These are phyloP conservation scores for Piaya cayana DNA, from an alignment of 2,113 vertebrate genomes.

Conservation along the genomic window DNA sequence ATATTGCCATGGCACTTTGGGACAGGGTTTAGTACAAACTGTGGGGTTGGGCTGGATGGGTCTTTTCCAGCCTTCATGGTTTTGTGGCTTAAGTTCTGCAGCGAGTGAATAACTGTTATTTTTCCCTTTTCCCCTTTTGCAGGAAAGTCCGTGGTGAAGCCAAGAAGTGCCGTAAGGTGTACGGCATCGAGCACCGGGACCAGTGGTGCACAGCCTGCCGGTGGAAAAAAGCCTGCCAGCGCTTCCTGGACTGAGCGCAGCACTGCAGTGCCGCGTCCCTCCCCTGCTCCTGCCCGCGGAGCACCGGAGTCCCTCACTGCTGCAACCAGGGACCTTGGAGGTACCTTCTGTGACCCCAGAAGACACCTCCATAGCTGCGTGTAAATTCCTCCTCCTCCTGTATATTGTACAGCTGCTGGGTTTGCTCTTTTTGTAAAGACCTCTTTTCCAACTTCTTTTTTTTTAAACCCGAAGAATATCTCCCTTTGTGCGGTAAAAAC, in stretches of 20 bases:
- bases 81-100: fast-evolving
- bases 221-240: slow-evolving; percentile 92
- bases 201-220: slow-evolving; percentile 91
- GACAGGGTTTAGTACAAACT: no score
- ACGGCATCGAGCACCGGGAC: slow-evolving; percentile 87
- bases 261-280: background rate
- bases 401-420: slow-evolving; percentile 36
- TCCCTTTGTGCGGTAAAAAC: background rate
- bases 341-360: background rate
- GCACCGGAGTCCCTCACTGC: background rate
- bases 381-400: slow-evolving; percentile 19
- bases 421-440: slow-evolving; percentile 9
- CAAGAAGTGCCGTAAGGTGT: slow-evolving; percentile 94
- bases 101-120: fast-evolving
- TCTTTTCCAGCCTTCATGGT: no score
- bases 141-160: slow-evolving; percentile 92
- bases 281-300: background rate
- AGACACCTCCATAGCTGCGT: slow-evolving; percentile 9
- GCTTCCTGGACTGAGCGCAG: slow-evolving; percentile 82
- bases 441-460: background rate
- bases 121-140: background rate
- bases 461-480: slow-evolving; percentile 31
- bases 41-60: no score
- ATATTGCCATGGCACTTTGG: no score
- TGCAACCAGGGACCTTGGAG: background rate